These are phyloP conservation scores for Chaenocephalus aceratus DNA, from an alignment of 2,113 vertebrate genomes.

Conservation along the genomic window DNA sequence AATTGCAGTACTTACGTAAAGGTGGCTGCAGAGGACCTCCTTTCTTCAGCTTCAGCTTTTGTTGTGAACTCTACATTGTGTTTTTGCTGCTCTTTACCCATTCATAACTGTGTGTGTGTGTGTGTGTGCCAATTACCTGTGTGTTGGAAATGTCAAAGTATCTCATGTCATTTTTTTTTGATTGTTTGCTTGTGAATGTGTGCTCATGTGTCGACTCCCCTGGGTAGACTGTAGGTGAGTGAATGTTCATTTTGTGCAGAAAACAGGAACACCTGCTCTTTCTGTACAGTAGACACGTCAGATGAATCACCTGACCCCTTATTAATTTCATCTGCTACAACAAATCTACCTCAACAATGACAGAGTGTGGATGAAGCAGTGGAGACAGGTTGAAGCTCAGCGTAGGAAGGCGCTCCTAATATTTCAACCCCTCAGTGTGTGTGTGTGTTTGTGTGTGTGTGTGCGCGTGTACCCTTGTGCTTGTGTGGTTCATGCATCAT, in stretches of 20 bases:
- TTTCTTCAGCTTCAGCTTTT: conserved; percentile 17
- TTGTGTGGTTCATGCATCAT: conserved; percentile 29
- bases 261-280: conserved; percentile 45
- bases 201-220: conserved; percentile 13
- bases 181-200: conserved; percentile 19
- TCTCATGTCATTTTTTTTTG: conserved; percentile 18
- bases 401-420: conserved; percentile 9
- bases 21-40: conserved; percentile 28
- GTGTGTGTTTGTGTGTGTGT: conserved; percentile 8
- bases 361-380: conserved; percentile 20
- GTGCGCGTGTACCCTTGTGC: neutral
- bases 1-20: conserved; percentile 24
- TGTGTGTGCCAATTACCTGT: neutral
- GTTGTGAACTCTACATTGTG: conserved; percentile 15
- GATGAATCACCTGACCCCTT: conserved; percentile 20
- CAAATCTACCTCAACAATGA: conserved; percentile 9
- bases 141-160: conserved; percentile 26
- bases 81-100: conserved; percentile 19
- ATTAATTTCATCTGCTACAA: conserved; percentile 29
- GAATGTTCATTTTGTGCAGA: conserved; percentile 19
- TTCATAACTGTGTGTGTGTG: conserved; percentile 20
- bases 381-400: conserved; percentile 12
- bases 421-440: neutral
- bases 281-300: neutral
- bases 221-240: neutral